phyloP scores from a whole-genome alignment of 35 echinoderm and acorn worm species.

The Apostichopus japonicus region DNA sequence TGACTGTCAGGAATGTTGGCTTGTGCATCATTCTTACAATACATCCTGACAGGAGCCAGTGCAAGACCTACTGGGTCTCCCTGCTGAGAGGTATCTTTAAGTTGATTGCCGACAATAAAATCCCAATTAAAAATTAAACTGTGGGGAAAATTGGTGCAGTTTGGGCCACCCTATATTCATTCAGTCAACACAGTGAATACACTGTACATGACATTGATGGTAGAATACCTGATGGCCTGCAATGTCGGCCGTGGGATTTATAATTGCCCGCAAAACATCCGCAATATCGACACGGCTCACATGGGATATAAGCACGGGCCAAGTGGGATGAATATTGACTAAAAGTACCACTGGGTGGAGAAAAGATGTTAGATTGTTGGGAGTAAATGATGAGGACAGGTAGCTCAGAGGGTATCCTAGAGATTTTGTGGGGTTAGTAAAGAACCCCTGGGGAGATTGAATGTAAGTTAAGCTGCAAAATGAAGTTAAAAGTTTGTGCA shows the following conservation, averaged over 20 bases:
- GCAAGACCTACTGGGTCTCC: slow-evolving; percentile 34
- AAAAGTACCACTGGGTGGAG: not conserved
- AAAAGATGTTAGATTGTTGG: not conserved
- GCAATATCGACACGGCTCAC: not conserved
- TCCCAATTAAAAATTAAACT: slow-evolving; percentile 56
- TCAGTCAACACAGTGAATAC: slow-evolving; percentile 23
- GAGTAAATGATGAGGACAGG: not conserved
- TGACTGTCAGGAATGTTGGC: slow-evolving; percentile 6
- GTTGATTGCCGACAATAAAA: slow-evolving; percentile 56
- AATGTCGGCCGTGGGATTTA: not conserved
- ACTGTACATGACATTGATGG: slow-evolving; percentile 42
- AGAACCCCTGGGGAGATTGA: slow-evolving; percentile 15
- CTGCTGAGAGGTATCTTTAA: slow-evolving; percentile 25
- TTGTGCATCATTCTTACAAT: slow-evolving; percentile 32
- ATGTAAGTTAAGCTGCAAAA: slow-evolving; percentile 1
- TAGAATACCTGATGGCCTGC: not conserved
- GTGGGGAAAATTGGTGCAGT: not conserved
- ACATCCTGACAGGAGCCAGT: slow-evolving; percentile 15
- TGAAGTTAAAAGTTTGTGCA: not conserved
- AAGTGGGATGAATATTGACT: not conserved
- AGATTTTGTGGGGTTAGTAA: not conserved
- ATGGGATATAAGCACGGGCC: not conserved
- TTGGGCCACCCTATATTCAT: not conserved
- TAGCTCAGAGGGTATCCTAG: not conserved
- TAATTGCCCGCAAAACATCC: not conserved